Evolutionary conservation across 1,140 invertebrate genomes (phyloP).

Genomic region (Tetragnatha versicolor): DNA sequence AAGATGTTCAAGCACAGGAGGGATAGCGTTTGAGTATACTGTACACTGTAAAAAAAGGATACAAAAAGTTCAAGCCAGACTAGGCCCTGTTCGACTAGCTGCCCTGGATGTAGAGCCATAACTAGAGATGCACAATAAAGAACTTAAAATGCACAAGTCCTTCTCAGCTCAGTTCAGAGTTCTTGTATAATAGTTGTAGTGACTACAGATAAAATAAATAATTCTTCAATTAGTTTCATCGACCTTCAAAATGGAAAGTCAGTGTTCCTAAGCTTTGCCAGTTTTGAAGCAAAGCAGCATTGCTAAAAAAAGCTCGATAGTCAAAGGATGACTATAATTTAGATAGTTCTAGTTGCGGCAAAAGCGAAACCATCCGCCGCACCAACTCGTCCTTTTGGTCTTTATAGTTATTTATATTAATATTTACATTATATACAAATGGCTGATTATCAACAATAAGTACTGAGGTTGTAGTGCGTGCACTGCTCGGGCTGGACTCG

Average conservation of each 20-base stretch:
- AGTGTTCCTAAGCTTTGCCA: background rate
- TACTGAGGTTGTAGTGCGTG: constrained; percentile 56
- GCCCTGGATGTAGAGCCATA: constrained; percentile 47
- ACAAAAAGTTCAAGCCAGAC: constrained; percentile 38
- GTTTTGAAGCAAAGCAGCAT: constrained; percentile 11
- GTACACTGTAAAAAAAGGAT: constrained; percentile 20
- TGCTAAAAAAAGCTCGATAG: constrained; percentile 31
- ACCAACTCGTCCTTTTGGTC: background rate
- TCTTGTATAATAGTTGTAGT: background rate
- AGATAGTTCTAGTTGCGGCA: constrained; percentile 51
- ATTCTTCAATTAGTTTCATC: constrained; percentile 11
- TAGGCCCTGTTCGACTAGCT: constrained; percentile 52
- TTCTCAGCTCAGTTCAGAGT: constrained; percentile 19
- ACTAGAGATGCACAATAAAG: constrained; percentile 33
- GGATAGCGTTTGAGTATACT: constrained; percentile 43
- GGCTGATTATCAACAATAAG: constrained; percentile 56
- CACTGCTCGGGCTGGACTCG: constrained; percentile 72
- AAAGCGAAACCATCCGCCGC: background rate
- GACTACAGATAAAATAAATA: constrained; percentile 50
- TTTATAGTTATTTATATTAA: background rate
- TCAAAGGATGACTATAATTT: constrained; percentile 14
- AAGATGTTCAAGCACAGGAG: constrained; percentile 35
- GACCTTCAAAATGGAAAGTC: constrained; percentile 34
- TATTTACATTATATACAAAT: constrained; percentile 50
- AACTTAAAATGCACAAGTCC: background rate